Evolutionary conservation across 2,113 vertebrate species (phyloP), one percentile per base, ranked within the genome.

Genomic region (Bambusicola thoracicus): DNA sequence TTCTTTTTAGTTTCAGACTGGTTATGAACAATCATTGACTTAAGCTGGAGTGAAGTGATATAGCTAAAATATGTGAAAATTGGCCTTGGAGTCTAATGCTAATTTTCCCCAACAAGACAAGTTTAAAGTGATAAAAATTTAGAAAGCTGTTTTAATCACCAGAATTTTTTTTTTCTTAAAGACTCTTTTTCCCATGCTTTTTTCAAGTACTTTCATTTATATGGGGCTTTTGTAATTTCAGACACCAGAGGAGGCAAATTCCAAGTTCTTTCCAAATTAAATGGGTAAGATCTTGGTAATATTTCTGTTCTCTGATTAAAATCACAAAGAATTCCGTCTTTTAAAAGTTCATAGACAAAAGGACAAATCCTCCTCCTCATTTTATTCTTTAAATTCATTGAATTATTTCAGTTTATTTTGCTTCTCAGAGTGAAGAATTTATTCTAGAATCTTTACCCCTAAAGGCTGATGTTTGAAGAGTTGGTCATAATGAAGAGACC

Each of bases 161-260:
- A 25, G 12, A 32, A 15, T 70, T 72, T 10, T 58, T 58, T n/a
- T 46, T 46, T 49, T 12, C 24, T 49, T 36, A 15, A 22, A 59
- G 11, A 2, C 2, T 55, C 13, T 72, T 53, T 85, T 63, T 7
- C 17, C 12, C 0, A 2, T 10, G 1, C 5, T 59, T 43, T 51
- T 51, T 51, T 29, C 16, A 14, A 65, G 3, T 7, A 44, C 6
- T 53, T 93, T 48, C 18, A 76, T 80, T 90, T 85, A 12, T 1
- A 1, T 20, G 1, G 63, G 62, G 3, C 4, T 85, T 66, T 73
- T 82, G 10, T 78, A 65, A 22, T 65, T 91, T 92, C n/a, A 80
- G n/a, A 43, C 4, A 40, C 40, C 68, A 44, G 49, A 38, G 61
- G 43, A 65, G 32, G 29, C 70, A 77, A 77, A 83, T 8, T 15